Base-by-base conservation (phyloP, 1,140 invertebrate genomes). In the Caenorhabditis brenneri region DNA sequence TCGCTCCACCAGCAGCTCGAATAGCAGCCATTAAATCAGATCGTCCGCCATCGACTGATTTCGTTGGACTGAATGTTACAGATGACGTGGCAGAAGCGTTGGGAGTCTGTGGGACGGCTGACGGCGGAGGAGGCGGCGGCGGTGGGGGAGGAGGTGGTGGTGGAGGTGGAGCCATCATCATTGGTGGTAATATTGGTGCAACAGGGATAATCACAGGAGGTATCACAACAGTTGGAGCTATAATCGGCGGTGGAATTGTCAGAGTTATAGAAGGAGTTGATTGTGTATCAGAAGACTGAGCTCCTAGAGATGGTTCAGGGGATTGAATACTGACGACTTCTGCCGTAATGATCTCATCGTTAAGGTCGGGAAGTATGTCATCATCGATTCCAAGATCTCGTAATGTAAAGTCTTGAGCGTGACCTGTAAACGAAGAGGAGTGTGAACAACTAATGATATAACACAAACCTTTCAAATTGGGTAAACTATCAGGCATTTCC, bases 11-110 rank as follows among this genome's bases (percentile, higher is more conserved):
- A 29, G 82, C 82, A 24, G 82, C 65, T 6, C 82, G 69, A 69
- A 83, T 83, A 5, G 82, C 82, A 0, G 82, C 82, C 82, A 83
- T 83, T 19, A 83, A 48, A 31, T 83, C 82, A 2, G 82, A 79
- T 27, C 82, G 27, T 16, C 65, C 65, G 1, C 36, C 65, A 42
- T 74, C 69, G 39, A 53, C 51, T 7, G 51, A 58, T 24, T 60
- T 80, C 31, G 46, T 53, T 2, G 46, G 78, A 9, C 78, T 80
- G 27, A 80, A 80, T 2, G 46, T 80, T 46, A 82, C 55, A n/a
- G 81, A 69, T n/a, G 55, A 69, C 3, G 36, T 39, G 7, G 58
- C 12, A 15, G 69, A 46, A 19, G 48, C 48, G 19, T 51, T 3
- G 2, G 65, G 82, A 22, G 83, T 74, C n/a, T 42, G 46, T 29